Base-by-base conservation (phyloP, 2,113 vertebrate genomes). In the Oenanthe melanoleuca region DNA sequence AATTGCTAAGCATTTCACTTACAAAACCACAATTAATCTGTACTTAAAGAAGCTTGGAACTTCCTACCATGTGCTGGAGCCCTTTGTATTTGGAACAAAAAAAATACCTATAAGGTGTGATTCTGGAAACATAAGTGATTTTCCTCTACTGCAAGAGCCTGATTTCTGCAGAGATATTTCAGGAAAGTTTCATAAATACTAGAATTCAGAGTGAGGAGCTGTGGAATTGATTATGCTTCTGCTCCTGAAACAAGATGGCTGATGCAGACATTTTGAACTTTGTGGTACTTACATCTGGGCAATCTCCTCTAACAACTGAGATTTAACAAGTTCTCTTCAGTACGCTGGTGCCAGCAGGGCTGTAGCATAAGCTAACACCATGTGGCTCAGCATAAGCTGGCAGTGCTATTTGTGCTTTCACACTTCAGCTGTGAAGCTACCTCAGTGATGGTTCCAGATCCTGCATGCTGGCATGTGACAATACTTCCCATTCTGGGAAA, bases 381-480 rank as follows among this genome's bases (percentile, higher is more conserved):
- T 22, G 81, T 89, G 83, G 85, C 63, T 91, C 64, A 82, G 78
- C 42, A 77, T 65, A 93, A 89, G 42, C 42, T 77, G 89, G 79
- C 81, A 93, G 66, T 66, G 89, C 50, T 92, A 52, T 86, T 86
- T 88, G 74, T 80, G 93, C 64, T 94, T 94, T 96, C 87, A 80
- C 88, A 86, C 74, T 71, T 94, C 34, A 86, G 50, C 84, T 93
- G 63, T 80, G 87, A 89, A 92, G 66, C 50, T 57, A 19, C 81
- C 70, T 40, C 78, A 80, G 63, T 5, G 4, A 64, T 49, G 67
- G 74, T 22, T 70, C 82, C 88, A 93, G 88, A 80, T n/a, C 66
- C 47, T 70, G 34, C 61, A 24, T 56, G 75, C 74, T 92, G 79
- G 64, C 59, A 71, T 89, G 56, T 49, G 63, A 73, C 56, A 47